phyloP scores from a whole-genome alignment of 2,888 invertebrate species.

The Patella depressa region DNA sequence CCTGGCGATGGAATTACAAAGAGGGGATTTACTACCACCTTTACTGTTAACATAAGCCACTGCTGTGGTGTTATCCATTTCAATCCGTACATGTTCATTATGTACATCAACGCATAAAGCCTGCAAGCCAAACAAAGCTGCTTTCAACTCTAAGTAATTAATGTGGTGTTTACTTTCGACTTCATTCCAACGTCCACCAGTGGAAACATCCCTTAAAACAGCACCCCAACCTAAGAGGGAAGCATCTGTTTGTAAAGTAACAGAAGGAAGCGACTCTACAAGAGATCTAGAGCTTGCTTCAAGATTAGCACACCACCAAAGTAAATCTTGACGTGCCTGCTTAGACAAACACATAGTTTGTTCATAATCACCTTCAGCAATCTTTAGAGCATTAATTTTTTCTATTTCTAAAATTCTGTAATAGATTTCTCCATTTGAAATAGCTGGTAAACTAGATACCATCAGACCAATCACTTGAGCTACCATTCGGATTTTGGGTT shows the following conservation, averaged over 20 bases:
- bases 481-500: neutral
- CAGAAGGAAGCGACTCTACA: neutral
- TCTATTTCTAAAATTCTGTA: slow-evolving; percentile 16
- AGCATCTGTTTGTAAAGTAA: no score
- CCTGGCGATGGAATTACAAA: slow-evolving; percentile 16
- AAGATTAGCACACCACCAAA: slow-evolving; percentile 20
- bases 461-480: neutral
- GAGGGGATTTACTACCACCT: slow-evolving; percentile 16
- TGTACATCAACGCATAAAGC: neutral
- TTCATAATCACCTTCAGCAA: slow-evolving; percentile 9
- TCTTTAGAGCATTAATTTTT: slow-evolving; percentile 14
- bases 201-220: neutral
- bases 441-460: neutral
- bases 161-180: slow-evolving; percentile 15
- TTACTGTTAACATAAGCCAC: slow-evolving; percentile 22
- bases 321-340: slow-evolving; percentile 8
- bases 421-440: neutral
- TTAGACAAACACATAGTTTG: neutral
- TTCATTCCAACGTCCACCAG: slow-evolving; percentile 20
- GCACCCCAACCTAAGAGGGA: slow-evolving; percentile 12
- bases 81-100: slow-evolving; percentile 14
- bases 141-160: slow-evolving; percentile 20
- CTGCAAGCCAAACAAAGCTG: slow-evolving; percentile 21
- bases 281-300: slow-evolving; percentile 1
- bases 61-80: slow-evolving; percentile 17